Evolutionary conservation across 2,888 invertebrate genomes (phyloP).

Genomic region (Drosophila neoperkinsi): DNA sequence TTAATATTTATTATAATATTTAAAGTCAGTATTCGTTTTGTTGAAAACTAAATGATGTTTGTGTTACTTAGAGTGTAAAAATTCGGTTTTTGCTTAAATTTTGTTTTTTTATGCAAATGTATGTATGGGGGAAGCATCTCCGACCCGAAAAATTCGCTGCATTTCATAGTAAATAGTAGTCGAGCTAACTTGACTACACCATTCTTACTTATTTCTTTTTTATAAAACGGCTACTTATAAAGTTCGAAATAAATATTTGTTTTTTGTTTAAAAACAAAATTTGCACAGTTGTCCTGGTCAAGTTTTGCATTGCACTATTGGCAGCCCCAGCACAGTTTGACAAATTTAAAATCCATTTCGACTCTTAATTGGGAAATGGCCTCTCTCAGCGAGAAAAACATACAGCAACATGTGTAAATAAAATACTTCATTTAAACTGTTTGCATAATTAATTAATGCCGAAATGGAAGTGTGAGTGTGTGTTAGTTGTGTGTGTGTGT

Average conservation of each 20-base stretch:
- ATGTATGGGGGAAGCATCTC: neutral
- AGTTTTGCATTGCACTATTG: neutral
- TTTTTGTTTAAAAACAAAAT: neutral
- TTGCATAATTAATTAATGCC: constrained; percentile 79
- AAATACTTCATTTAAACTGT: constrained; percentile 77
- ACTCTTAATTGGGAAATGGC: neutral
- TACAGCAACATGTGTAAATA: constrained; percentile 74
- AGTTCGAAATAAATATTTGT: neutral
- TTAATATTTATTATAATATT: neutral
- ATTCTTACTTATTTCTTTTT: neutral
- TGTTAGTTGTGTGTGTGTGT: neutral
- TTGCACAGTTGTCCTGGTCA: neutral
- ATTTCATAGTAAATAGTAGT: neutral
- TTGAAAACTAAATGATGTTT: neutral
- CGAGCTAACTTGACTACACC: neutral
- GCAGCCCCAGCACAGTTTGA: constrained; percentile 16
- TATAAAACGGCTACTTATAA: neutral
- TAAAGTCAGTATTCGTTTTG: neutral
- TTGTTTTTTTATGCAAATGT: neutral
- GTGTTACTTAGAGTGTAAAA: neutral
- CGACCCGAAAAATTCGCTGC: neutral
- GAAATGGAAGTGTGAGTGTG: constrained; percentile 40
- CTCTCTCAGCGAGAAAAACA: constrained; percentile 32
- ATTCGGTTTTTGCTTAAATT: neutral
- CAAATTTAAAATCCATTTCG: constrained; percentile 42